Evolutionary conservation across 2,888 invertebrate species (phyloP).

Genomic region (Cantharis rufa): DNA sequence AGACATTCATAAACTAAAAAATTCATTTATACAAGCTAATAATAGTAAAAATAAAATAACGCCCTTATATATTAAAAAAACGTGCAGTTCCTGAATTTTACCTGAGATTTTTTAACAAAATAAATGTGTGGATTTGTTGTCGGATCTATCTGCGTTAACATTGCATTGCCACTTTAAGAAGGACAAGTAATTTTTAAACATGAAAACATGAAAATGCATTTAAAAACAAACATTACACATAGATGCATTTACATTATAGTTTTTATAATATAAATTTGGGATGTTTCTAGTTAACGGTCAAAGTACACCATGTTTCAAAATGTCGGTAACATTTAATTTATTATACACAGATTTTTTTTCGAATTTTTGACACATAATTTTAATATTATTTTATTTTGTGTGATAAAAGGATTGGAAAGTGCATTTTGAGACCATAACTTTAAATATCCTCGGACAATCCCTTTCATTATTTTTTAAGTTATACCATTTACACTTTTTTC

Average conservation of each 20-base stretch:
- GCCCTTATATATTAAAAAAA: constrained; percentile 14
- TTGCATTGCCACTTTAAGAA: constrained; percentile 49
- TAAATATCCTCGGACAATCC: background rate
- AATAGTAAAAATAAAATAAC: constrained; percentile 18
- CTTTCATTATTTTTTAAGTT: background rate
- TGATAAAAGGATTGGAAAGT: background rate
- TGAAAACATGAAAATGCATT: constrained; percentile 32
- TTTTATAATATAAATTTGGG: constrained; percentile 19
- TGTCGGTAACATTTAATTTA: background rate
- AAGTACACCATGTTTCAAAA: constrained; percentile 21
- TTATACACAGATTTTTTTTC: background rate
- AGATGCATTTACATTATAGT: constrained; percentile 33
- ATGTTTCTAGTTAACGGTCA: constrained; percentile 28
- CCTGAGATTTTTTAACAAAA: constrained; percentile 30
- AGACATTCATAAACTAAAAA: constrained; percentile 16
- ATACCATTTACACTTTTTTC: background rate
- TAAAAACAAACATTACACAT: constrained; percentile 32
- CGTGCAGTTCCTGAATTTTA: constrained; percentile 26
- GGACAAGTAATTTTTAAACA: constrained; percentile 33
- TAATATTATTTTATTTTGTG: background rate
- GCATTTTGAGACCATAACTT: constrained; percentile 3
- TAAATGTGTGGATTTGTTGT: constrained; percentile 23
- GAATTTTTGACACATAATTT: background rate
- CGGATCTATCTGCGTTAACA: constrained; percentile 42
- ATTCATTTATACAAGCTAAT: constrained; percentile 11